Evolutionary conservation across 2,113 vertebrate genomes (phyloP).

Genomic region (Tenrec ecaudatus): DNA sequence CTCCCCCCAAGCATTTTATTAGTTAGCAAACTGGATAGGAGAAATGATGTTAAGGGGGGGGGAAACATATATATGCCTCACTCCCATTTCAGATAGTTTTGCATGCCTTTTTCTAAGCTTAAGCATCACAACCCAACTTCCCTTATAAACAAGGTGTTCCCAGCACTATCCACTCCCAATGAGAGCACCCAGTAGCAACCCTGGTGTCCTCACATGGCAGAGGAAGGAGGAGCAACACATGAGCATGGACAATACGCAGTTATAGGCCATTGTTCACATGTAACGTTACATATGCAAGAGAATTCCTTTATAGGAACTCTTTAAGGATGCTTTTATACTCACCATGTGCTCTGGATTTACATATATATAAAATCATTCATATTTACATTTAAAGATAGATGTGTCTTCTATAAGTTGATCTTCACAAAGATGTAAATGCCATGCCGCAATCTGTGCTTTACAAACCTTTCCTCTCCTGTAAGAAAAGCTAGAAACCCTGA

Average conservation of each 20-base stretch:
- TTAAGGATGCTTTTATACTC: neutral
- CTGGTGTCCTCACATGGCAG: neutral
- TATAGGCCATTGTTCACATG: neutral
- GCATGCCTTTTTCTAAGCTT: neutral
- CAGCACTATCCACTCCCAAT: neutral
- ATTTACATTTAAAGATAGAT: neutral
- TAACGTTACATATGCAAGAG: neutral
- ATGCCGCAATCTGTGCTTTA: no score
- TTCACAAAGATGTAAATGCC: slow-evolving; percentile 43
- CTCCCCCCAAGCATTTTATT: neutral
- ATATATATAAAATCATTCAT: neutral
- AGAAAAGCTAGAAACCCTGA: no score
- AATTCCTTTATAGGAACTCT: neutral
- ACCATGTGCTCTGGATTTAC: neutral
- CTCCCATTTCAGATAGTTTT: neutral
- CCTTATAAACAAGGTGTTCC: neutral
- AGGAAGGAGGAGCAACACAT: neutral
- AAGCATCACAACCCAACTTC: neutral
- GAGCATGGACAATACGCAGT: neutral
- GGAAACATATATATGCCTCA: neutral
- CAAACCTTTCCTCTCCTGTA: no score
- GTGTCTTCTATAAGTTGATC: neutral
- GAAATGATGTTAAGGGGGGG: neutral
- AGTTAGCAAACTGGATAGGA: neutral
- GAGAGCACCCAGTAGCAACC: neutral